Percentiles rank a stretch among this genome's conserved stretches.
Evolutionary conservation across 2,888 invertebrate species (phyloP).

Genomic region (Anthophora plumipes): DNA sequence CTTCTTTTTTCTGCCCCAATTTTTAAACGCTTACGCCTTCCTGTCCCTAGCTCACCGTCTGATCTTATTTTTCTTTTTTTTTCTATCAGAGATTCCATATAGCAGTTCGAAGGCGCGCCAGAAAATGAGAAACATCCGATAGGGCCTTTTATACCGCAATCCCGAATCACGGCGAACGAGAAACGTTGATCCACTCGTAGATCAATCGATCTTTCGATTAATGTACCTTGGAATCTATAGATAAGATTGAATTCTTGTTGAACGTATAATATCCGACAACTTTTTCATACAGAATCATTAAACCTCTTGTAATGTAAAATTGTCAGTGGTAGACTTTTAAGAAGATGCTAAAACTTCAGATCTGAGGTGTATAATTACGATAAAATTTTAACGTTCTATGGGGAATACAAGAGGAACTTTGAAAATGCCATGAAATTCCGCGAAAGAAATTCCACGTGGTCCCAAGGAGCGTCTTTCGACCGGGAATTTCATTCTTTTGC

Average conservation of each 20-base stretch:
- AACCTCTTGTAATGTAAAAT: too few relatives aligned
- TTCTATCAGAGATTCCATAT: background rate
- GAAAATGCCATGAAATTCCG: conserved; percentile 48
- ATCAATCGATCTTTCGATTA: too few relatives aligned
- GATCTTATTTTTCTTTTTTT: background rate
- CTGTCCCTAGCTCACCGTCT: background rate
- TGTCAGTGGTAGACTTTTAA: too few relatives aligned
- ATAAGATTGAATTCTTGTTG: background rate
- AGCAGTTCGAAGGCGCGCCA: conserved; percentile 57
- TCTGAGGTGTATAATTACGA: conserved; percentile 26
- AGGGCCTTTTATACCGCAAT: too few relatives aligned
- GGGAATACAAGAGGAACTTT: background rate
- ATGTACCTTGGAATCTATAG: too few relatives aligned
- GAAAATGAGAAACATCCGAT: conserved; percentile 75
- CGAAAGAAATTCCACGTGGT: conserved; percentile 53
- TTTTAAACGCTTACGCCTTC: background rate
- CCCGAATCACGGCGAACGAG: too few relatives aligned
- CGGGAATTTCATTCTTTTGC: conserved; percentile 25
- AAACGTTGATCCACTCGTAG: too few relatives aligned
- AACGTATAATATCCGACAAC: background rate
- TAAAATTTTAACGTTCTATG: too few relatives aligned
- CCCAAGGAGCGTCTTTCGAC: conserved; percentile 26
- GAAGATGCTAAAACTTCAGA: too few relatives aligned
- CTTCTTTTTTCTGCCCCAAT: background rate
- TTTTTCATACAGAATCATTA: too few relatives aligned